Percentiles rank a stretch among this genome's conserved stretches.
Evolutionary conservation across 2,113 vertebrate species (phyloP).

Genomic region (Pachycephala philippinensis): DNA sequence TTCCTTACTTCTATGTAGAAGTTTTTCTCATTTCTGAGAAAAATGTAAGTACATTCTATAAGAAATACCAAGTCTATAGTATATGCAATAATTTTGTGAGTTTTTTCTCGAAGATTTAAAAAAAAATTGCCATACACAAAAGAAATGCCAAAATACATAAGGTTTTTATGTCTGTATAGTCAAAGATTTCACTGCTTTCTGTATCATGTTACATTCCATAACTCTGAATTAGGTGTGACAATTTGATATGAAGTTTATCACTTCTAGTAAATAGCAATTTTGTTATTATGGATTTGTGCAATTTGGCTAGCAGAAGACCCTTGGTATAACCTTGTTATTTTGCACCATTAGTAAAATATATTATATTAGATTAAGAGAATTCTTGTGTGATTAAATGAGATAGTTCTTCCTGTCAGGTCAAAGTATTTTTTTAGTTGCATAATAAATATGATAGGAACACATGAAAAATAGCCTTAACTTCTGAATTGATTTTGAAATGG

Average conservation of each 20-base stretch:
- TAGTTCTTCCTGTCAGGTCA: not conserved
- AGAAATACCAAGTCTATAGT: not conserved
- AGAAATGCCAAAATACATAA: not conserved
- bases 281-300: not conserved
- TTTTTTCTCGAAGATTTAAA: not conserved
- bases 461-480: not conserved
- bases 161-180: not conserved
- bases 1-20: not conserved
- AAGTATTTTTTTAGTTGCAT: not conserved
- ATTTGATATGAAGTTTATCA: not conserved
- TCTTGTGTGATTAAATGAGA: not conserved
- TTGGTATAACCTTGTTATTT: not conserved
- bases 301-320: not conserved
- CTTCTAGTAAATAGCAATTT: not conserved
- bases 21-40: not conserved
- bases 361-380: constrained; percentile 4
- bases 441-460: not conserved
- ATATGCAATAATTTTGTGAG: not conserved
- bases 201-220: not conserved
- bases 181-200: not conserved
- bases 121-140: not conserved
- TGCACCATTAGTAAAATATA: not conserved
- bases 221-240: not conserved
- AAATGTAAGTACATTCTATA: not conserved
- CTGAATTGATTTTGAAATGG: not conserved